Base-by-base conservation (phyloP, 2,888 invertebrate species). In the Ennomos fuscantarius region DNA sequence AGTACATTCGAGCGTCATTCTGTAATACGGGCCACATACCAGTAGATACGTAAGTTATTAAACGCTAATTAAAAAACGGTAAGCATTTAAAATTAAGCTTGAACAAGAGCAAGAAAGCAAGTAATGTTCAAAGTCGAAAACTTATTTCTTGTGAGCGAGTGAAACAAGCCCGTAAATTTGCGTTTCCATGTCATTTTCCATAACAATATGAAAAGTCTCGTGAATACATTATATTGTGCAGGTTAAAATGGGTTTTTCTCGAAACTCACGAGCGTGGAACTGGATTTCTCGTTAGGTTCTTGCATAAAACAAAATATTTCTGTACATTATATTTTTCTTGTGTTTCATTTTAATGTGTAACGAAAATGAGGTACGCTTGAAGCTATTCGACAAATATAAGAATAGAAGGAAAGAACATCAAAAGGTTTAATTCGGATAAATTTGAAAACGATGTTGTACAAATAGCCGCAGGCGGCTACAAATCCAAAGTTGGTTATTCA, bases 21-120 rank as follows among this genome's bases (percentile, higher is more conserved):
- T 24, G 24, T 24, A 24, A 24, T 24, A 24, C 24, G 24, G 24
- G 24, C 24, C 24, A 24, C n/a, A n/a, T n/a, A n/a, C n/a, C n/a
- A n/a, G n/a, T n/a, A n/a, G n/a, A n/a, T n/a, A n/a, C 3, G 3
- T 72, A 68, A 72, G 72, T 49, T 73, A 74, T 77, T 71, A 69
- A 70, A 72, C 71, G 63, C 60, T 56, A 68, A 76, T 78, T 77
- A 69, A 66, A 68, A 70, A 68, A 70, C 67, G 74, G 65, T 78
- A 73, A 84, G 79, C 78, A 79, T 81, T 82, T 73, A 68, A 81
- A 80, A 83, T 81, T 74, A 78, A 76, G 79, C 76, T 79, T 76
- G 74, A 78, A 80, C 69, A 78, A 78, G 72, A 53, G 31, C 32
- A 13, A 12, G 47, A 12, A 81, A 72, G 70, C 70, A 74, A 80